Conservation (phyloP, 2,113 vertebrate genomes). For the Greenwoodochromis staneri region DNA sequence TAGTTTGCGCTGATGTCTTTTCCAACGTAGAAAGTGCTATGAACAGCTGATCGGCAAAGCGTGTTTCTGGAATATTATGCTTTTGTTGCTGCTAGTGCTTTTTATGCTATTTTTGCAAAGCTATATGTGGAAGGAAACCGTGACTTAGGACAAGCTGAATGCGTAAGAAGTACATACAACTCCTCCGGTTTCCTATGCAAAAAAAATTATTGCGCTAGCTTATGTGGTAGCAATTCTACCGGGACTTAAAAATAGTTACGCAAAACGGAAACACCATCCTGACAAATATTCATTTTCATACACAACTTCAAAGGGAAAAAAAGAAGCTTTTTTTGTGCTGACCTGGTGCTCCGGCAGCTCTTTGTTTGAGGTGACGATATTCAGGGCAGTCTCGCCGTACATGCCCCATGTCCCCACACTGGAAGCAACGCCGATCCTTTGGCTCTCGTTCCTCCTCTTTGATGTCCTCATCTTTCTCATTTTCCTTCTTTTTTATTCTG, state of each 20-base stretch:
- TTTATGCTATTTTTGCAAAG: background rate
- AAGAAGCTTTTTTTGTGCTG: accelerated
- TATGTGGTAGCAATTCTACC: background rate
- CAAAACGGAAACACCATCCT: background rate
- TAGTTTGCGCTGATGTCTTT: background rate
- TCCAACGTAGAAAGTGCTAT: background rate
- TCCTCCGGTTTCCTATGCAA: background rate
- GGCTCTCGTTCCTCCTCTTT: conserved; percentile 90
- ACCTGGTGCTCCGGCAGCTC: conserved; percentile 73
- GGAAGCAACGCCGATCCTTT: conserved; percentile 92
- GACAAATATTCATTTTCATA: background rate
- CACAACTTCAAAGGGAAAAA: background rate
- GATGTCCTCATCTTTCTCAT: conserved; percentile 86
- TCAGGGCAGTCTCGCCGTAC: conserved; percentile 94
- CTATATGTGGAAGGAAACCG: background rate
- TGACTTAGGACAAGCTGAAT: background rate
- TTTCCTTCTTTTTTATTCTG: conserved; percentile 97
- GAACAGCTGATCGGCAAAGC: background rate
- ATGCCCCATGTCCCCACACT: conserved; percentile 92
- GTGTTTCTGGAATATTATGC: background rate
- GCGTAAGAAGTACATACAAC: background rate
- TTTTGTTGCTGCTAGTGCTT: too few species aligned
- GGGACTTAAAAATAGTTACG: background rate
- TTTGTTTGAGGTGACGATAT: conserved; percentile 86
- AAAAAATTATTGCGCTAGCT: background rate